Evolutionary conservation across 2,888 invertebrate genomes (phyloP).

Genomic region (Nephrotoma appendiculata): DNA sequence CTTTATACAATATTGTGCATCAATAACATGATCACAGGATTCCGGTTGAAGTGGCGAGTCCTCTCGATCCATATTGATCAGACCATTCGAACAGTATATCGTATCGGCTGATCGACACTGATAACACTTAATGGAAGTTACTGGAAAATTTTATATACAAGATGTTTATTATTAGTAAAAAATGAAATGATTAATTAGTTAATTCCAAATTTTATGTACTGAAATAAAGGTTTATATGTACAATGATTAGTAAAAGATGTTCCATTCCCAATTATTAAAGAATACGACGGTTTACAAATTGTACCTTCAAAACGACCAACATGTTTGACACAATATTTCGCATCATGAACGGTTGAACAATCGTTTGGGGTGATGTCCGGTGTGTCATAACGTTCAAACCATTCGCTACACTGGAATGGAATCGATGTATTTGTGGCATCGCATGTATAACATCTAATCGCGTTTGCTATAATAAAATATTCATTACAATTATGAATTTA

Average conservation of each 20-base stretch:
- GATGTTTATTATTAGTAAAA: background rate
- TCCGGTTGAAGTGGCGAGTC: conserved; percentile 40
- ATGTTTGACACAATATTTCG: conserved; percentile 84
- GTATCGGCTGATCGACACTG: conserved; percentile 59
- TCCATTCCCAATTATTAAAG: background rate
- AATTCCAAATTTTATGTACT: background rate
- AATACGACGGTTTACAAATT: conserved; percentile 10
- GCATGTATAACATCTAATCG: conserved; percentile 79
- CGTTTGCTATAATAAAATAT: conserved; percentile 15
- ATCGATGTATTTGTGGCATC: conserved; percentile 60
- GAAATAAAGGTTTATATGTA: background rate
- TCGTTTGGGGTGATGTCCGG: conserved; percentile 49
- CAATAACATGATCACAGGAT: conserved; percentile 57
- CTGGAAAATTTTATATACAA: conserved; percentile 20
- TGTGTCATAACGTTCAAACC: conserved; percentile 46
- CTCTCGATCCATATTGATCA: conserved; percentile 39
- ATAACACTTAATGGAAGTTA: conserved; percentile 49
- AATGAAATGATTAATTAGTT: background rate
- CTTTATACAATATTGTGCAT: conserved; percentile 75
- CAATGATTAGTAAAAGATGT: background rate
- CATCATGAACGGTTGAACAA: conserved; percentile 68
- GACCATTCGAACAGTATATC: conserved; percentile 51
- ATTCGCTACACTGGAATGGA: conserved; percentile 76
- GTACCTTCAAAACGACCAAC: conserved; percentile 83
- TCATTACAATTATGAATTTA: background rate